A percentile compares a stretch with the other conserved stretches of the same genome.
Conservation (phyloP, 2,797 vertebrate genomes). For the Tapera naevia region DNA sequence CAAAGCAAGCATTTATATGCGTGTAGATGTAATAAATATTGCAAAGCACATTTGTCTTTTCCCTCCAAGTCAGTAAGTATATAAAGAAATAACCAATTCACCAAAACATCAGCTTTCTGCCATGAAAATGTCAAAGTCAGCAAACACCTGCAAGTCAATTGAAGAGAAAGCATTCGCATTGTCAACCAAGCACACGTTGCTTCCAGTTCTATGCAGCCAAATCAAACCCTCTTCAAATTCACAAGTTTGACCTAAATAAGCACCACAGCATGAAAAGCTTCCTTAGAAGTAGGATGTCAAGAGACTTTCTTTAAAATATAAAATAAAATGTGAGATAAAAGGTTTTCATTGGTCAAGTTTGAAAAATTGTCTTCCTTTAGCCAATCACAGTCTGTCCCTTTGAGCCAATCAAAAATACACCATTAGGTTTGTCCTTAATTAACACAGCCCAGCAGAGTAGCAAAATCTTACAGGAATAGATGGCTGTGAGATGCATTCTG, state of each 20-base stretch:
- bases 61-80: conserved; percentile 60
- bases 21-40: conserved; percentile 77
- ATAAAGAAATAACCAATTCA: conserved; percentile 71
- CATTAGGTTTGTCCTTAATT: conserved; percentile 39
- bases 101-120: conserved; percentile 72
- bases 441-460: conserved; percentile 48
- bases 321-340: conserved; percentile 67
- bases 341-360: conserved; percentile 76
- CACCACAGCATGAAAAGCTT: conserved; percentile 76
- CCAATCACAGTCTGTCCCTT: conserved; percentile 67
- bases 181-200: conserved; percentile 60
- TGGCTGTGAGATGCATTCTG: conserved; percentile 58
- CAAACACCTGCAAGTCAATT: conserved; percentile 72
- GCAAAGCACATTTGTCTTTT: conserved; percentile 64
- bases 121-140: conserved; percentile 35
- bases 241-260: conserved; percentile 77
- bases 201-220: conserved; percentile 74
- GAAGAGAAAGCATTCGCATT: conserved; percentile 57
- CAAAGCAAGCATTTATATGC: conserved; percentile 37
- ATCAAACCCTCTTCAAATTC: conserved; percentile 67
- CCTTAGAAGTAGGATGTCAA: conserved; percentile 66
- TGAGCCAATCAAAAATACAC: conserved; percentile 60
- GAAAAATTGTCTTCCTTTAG: conserved; percentile 71
- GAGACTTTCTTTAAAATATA: conserved; percentile 59
- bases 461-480: neutral